phyloP scores from a whole-genome alignment of 2,797 vertebrate species.

The Periparus ater region DNA sequence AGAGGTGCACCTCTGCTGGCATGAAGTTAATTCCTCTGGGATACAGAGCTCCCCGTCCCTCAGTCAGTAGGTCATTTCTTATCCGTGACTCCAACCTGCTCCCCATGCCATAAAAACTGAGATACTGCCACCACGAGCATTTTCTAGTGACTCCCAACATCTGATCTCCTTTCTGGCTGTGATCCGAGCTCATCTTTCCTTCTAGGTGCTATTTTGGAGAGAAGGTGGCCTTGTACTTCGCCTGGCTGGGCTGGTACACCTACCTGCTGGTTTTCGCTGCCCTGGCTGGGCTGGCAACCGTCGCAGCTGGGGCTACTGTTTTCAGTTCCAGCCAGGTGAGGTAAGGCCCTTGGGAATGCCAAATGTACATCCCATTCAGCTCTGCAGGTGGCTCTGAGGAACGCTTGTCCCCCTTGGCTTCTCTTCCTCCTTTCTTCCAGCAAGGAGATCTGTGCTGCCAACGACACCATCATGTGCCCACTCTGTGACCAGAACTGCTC shows the following conservation, averaged over 20 bases:
- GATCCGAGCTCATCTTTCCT: neutral
- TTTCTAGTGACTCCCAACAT: neutral
- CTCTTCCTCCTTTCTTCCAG: conserved; percentile 59
- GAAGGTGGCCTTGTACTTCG: conserved; percentile 93
- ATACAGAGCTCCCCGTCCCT: neutral
- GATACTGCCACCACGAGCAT: neutral
- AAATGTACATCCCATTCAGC: accelerated
- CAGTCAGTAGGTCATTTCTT: neutral
- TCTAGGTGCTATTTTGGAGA: conserved; percentile 91
- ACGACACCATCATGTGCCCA: conserved; percentile 85
- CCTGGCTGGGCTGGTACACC: conserved; percentile 96
- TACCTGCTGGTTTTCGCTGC: conserved; percentile 84
- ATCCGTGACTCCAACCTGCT: neutral
- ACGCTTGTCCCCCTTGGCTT: neutral
- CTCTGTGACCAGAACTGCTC: conserved; percentile 87
- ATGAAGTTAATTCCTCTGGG: neutral
- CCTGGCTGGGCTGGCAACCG: conserved; percentile 75
- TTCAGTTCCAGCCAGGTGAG: conserved; percentile 87
- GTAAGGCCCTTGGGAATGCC: conserved; percentile 70
- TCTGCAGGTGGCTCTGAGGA: accelerated
- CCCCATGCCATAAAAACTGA: neutral
- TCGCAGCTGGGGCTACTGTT: conserved; percentile 83
- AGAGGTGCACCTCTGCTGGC: neutral
- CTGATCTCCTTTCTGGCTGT: neutral
- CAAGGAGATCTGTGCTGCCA: conserved; percentile 88